phyloP scores from a whole-genome alignment of 2,113 vertebrate species.

The Cheirogaleus medius region DNA sequence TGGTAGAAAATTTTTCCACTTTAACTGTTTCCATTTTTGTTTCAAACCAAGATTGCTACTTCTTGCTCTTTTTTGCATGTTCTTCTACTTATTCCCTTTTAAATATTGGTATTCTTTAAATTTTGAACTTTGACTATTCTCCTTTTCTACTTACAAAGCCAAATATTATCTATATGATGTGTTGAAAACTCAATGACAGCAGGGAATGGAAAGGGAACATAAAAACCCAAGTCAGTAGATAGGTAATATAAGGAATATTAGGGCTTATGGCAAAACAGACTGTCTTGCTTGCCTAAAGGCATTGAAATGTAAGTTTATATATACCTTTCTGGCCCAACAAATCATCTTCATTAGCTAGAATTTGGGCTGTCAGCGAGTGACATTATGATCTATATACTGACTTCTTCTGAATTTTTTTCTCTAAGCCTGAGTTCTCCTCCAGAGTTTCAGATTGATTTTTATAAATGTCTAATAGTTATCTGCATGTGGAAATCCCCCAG shows the following conservation, averaged over 20 bases:
- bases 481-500: not conserved
- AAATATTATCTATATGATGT: not conserved
- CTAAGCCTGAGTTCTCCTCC: not conserved
- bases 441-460: not conserved
- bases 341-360: not conserved
- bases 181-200: not conserved
- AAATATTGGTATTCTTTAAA: not conserved
- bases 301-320: not conserved
- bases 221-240: not conserved
- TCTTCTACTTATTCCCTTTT: not conserved
- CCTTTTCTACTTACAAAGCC: not conserved
- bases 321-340: not conserved
- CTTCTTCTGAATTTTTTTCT: not conserved
- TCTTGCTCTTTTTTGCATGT: not conserved
- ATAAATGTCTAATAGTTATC: not conserved
- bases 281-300: not conserved
- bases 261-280: not conserved
- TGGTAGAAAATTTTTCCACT: not conserved
- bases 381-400: not conserved
- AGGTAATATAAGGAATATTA: not conserved
- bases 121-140: not conserved
- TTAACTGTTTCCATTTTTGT: not conserved
- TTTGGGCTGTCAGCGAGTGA: not conserved
- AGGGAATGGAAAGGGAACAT: not conserved
- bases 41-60: not conserved